These are phyloP conservation scores for Enteromius anoplus DNA, from an alignment of 2,797 vertebrate species.

Conservation along the genomic window DNA sequence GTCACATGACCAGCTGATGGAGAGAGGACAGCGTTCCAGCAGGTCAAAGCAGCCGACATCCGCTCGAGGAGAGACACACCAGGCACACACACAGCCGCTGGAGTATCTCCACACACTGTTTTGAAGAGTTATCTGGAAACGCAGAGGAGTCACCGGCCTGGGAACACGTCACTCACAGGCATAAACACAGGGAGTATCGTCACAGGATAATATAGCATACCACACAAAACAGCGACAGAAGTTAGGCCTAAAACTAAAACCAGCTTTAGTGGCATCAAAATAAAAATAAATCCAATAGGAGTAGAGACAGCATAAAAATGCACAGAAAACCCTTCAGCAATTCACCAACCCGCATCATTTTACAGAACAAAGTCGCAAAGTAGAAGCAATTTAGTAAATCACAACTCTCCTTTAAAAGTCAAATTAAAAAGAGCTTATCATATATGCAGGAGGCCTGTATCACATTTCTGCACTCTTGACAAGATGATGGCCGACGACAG, in stretches of 20 bases:
- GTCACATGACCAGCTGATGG: conserved; percentile 56
- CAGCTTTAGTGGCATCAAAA: neutral
- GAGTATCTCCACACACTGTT: conserved; percentile 29
- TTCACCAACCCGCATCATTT: neutral
- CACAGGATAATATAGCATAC: neutral
- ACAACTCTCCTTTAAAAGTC: conserved; percentile 7
- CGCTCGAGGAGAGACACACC: neutral
- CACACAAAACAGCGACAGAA: neutral
- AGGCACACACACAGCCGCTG: conserved; percentile 1
- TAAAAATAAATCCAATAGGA: neutral
- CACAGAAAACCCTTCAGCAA: too few species aligned
- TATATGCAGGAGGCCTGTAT: conserved; percentile 56
- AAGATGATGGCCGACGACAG: conserved; percentile 51
- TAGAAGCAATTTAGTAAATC: neutral
- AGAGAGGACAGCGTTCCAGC: conserved; percentile 28
- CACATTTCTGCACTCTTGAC: conserved; percentile 55
- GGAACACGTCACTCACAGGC: neutral
- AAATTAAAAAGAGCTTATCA: conserved; percentile 34
- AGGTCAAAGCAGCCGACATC: conserved; percentile 25
- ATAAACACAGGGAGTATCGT: neutral
- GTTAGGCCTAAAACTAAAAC: neutral
- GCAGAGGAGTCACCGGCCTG: neutral
- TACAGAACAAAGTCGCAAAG: neutral
- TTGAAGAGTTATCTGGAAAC: conserved; percentile 49
- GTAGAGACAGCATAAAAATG: too few species aligned